phyloP scores from a whole-genome alignment of 1,140 invertebrate species.

The Coptotermes formosanus region DNA sequence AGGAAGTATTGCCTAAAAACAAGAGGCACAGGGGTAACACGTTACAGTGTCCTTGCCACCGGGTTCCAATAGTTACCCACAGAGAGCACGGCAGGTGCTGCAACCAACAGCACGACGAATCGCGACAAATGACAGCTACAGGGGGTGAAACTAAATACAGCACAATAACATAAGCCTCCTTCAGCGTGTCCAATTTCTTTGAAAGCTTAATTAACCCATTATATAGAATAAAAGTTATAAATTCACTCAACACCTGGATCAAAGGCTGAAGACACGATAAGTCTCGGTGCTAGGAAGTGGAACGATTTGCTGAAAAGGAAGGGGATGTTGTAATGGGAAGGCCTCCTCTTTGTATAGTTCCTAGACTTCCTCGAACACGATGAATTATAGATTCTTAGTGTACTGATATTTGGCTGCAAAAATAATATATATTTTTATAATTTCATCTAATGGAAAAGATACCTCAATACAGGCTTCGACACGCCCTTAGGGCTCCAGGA shows the following conservation, averaged over 20 bases:
- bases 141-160: background rate
- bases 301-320: too few relatives aligned
- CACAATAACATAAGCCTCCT: background rate
- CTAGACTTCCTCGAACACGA: too few relatives aligned
- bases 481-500: too few relatives aligned
- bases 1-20: background rate
- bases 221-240: background rate
- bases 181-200: background rate
- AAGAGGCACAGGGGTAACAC: background rate
- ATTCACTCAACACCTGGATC: background rate
- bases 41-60: background rate
- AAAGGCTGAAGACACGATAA: background rate
- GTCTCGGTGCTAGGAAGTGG: too few relatives aligned
- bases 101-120: constrained; percentile 14
- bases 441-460: too few relatives aligned
- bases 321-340: too few relatives aligned
- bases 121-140: constrained; percentile 4
- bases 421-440: too few relatives aligned
- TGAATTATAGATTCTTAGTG: too few relatives aligned
- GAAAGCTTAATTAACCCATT: background rate
- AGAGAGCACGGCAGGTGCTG: background rate
- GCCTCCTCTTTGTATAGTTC: too few relatives aligned
- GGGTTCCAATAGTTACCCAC: background rate
- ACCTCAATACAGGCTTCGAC: too few relatives aligned
- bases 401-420: too few relatives aligned